A percentile compares a stretch with the other conserved stretches of the same genome.
These are phyloP conservation scores for Bombyx huttoni DNA, from an alignment of 2,888 invertebrate species.

Conservation along the genomic window DNA sequence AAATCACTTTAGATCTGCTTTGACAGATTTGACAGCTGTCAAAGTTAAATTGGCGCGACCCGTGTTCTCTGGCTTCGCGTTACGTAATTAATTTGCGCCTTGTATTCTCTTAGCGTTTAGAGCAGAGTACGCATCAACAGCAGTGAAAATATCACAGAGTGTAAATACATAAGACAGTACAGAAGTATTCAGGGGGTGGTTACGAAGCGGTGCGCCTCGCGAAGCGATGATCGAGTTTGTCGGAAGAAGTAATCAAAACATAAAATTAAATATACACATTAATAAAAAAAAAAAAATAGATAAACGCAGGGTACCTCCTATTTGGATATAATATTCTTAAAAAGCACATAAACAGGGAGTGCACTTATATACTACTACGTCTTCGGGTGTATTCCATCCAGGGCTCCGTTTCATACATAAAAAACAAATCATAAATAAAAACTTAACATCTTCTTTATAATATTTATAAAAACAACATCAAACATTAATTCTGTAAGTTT, in stretches of 20 bases:
- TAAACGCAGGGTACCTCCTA: constrained; percentile 51
- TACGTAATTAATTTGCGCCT: neutral
- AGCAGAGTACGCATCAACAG: constrained; percentile 37
- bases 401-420: constrained; percentile 53
- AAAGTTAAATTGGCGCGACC: too few relatives aligned
- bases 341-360: constrained; percentile 70
- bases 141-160: constrained; percentile 38
- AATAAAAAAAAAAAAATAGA: constrained; percentile 39
- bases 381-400: constrained; percentile 47
- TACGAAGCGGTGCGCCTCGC: constrained; percentile 64
- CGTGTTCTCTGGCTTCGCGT: too few relatives aligned
- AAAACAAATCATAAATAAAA: constrained; percentile 8
- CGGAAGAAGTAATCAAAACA: constrained; percentile 39
- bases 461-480: constrained; percentile 30
- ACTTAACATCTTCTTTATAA: constrained; percentile 12
- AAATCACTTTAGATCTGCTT: too few relatives aligned
- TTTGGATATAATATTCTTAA: constrained; percentile 37
- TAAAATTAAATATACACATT: constrained; percentile 42
- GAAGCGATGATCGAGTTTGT: constrained; percentile 49
- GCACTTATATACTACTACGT: constrained; percentile 55
- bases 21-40: too few relatives aligned
- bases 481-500: constrained; percentile 34
- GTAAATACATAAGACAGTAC: constrained; percentile 24
- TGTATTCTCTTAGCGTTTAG: constrained; percentile 10
- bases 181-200: constrained; percentile 38